Base-by-base conservation (phyloP, 2,888 invertebrate genomes). In the Hirtodrosophila confusa region DNA sequence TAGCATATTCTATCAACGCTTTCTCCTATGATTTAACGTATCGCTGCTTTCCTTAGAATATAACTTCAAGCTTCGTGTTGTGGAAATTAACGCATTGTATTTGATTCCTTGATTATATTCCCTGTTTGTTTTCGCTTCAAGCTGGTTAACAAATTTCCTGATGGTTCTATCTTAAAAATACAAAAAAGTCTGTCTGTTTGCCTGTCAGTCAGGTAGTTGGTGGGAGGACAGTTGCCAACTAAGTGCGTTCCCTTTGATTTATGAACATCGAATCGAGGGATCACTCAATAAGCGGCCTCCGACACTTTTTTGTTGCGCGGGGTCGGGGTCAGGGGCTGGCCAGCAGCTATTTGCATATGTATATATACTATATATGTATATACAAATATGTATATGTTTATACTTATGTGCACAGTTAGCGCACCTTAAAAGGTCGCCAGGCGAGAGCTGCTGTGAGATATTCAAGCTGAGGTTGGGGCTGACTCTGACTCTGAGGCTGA, bases 221-320 rank as follows among this genome's bases (percentile, higher is more conserved):
- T 41, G 11, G 54, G 29, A 33, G 29, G 33, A 31, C 55, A 43
- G 44, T 51, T 54, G 49, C 12, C 33, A 35, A 11, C 43, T 56
- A 63, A 61, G 64, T 63, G 65, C 60, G 44, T 56, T 66, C 40
- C 27, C 43, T 60, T 63, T 80, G 85, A 82, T 82, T 82, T 79
- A 82, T 82, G 72, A 67, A 75, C 72, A 69, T 11, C 40, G 33
- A 8, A 55, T 31, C 45, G 65, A 61, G 48, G 68, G 74, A 86
- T 82, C 82, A 80, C 80, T 83, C 80, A 82, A 85, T 85, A 82
- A 79, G 75, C 65, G 24, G 60, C 55, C 39, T 47, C 37, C 63
- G 36, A 49, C 64, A 69, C 64, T 64, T 58, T 57, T 51, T 43
- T 29, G 37, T 11, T 37, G 43, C 23, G 39, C 29, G 35, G 12